Base-by-base conservation (phyloP, 2,797 vertebrate species). In the Sternarchorhynchus goeldii region DNA sequence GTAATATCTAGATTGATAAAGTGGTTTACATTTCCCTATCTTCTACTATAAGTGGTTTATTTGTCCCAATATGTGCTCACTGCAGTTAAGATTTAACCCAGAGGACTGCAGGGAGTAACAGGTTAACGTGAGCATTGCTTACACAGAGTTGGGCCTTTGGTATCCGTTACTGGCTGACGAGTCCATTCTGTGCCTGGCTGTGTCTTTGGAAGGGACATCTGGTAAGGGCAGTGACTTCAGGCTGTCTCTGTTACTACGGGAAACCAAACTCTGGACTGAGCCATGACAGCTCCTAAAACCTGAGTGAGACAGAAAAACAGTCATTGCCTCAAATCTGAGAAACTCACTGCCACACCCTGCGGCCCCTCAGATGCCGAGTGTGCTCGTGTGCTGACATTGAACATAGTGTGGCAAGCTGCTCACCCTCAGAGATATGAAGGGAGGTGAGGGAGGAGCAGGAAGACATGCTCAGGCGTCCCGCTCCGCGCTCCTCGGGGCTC, bases 231-330 rank as follows among this genome's bases (percentile, higher is more conserved):
- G 85, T 73, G 83, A 73, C 83, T 94, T 95, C 6, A 90, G 72
- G 36, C 80, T 90, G 73, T 97, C 96, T 81, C 93, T 95, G 53
- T 90, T 93, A 68, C 96, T 94, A 85, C 95, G 21, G 2, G 96
- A 98, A 86, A 95, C 91, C 82, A 99, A 92, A 79, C 96, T 99
- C 87, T 97, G 97, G 72, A 96, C 86, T 4, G 97, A 99, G 81
- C 96, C 95, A 4, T 95, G 94, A 76, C 95, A 95, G 89, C 95
- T 99, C 90, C 95, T 95, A 82, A 93, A 96, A 91, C 97, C 97
- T 99, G 87, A 0, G 4, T 2, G 18, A 77, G 32, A 69, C 36
- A 76, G 18, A 56, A 12, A 18, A 73, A 32, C 4, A 55, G 3
- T 0, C 31, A 62, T 50, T 45, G 1, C 5, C 21, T 1, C 29